phyloP scores from a whole-genome alignment of 2,888 invertebrate species.

The Petrophora chlorosata region DNA sequence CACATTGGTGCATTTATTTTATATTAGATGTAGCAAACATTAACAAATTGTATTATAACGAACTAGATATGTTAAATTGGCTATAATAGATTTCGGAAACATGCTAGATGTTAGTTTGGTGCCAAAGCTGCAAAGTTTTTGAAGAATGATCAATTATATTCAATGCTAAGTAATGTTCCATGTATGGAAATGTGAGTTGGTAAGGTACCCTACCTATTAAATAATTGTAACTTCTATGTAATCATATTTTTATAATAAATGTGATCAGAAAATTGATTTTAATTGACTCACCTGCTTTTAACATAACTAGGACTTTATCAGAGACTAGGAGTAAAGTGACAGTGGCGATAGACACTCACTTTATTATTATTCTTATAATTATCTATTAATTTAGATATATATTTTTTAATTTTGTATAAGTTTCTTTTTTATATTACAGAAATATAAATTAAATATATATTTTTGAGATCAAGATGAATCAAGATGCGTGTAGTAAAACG shows the following conservation, averaged over 20 bases:
- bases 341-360: too few species aligned
- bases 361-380: too few species aligned
- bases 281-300: background rate
- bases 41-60: constrained; percentile 1
- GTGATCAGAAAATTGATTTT: constrained; percentile 7
- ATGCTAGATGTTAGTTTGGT: constrained; percentile 60
- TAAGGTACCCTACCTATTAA: constrained; percentile 32
- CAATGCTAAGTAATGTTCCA: constrained; percentile 18
- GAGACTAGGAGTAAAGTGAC: too few species aligned
- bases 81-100: constrained; percentile 31
- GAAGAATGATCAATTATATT: constrained; percentile 15
- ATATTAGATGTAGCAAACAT: constrained; percentile 31
- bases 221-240: constrained; percentile 48
- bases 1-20: constrained; percentile 64
- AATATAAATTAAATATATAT: too few species aligned
- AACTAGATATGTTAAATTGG: constrained; percentile 34
- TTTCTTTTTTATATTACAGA: too few species aligned
- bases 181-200: constrained; percentile 26
- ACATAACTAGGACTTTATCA: background rate
- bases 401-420: too few species aligned
- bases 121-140: constrained; percentile 63
- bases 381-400: too few species aligned
- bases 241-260: constrained; percentile 61
- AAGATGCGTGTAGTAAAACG: too few species aligned
- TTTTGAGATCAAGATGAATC: too few species aligned